Base-by-base conservation (phyloP, 1,140 invertebrate species). In the Gryllus bimaculatus region DNA sequence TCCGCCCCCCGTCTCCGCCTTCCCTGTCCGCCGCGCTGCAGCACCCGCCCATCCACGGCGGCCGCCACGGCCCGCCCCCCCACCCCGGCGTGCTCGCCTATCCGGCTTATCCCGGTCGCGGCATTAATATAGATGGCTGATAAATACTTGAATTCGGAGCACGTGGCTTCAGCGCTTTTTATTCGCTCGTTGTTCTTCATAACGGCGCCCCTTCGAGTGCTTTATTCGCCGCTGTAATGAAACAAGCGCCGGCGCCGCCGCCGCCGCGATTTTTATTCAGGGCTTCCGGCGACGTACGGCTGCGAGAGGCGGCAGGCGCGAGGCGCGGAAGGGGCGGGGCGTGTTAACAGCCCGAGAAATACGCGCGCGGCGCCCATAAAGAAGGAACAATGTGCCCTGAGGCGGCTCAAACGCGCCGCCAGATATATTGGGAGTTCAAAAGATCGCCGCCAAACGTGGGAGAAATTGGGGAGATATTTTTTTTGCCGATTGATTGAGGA, bases 101-200 rank as follows among this genome's bases (percentile, higher is more conserved):
- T 18, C 54, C 54, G 18, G 54, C 54, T 66, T 66, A 66, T 66
- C 54, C 54, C 54, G 18, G 10, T 10, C 54, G 54, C 54, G 54
- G 54, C 54, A 66, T 66, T 66, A 66, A 66, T 66, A 66, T 66
- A 66, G 54, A 66, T 66, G 54, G 54, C 54, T 66, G 54, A 66
- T 66, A 66, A 66, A 66, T 66, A 66, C 54, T 66, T 66, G 54
- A 66, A 66, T 66, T 66, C 54, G 18, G 18, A 66, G 54, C 54
- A 66, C 54, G 54, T 66, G 54, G 54, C 54, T 66, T 18, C 54
- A 7, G 10, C 54, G 10, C 54, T 66, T 66, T 66, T 66, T 66
- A 66, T 66, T 66, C 54, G 54, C 10, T 66, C 54, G 54, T 66
- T 66, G 54, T 66, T 66, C 54, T 66, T 66, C 54, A 66, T 66